Conservation (phyloP, 2,888 invertebrate genomes). For the Erebia palarica region DNA sequence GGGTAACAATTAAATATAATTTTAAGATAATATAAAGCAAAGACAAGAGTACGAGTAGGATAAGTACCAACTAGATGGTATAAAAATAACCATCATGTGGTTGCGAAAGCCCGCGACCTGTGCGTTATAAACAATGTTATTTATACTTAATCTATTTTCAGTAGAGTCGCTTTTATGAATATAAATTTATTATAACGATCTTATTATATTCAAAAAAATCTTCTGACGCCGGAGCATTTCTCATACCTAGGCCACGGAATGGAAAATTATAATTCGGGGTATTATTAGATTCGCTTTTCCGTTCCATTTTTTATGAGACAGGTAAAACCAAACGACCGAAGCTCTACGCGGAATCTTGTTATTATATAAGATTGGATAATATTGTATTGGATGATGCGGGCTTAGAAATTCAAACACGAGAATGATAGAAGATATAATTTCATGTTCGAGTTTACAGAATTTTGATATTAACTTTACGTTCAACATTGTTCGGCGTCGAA, state of each 20-base stretch:
- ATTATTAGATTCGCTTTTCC: not conserved
- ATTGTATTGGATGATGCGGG: not conserved
- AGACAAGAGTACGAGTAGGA: not conserved
- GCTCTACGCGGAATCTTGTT: not conserved
- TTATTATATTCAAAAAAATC: conserved; percentile 7
- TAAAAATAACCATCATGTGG: conserved; percentile 13
- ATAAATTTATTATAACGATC: conserved; percentile 8
- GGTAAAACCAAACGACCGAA: not conserved
- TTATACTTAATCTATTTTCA: conserved; percentile 1
- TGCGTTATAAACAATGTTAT: conserved; percentile 15
- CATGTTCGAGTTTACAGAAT: not conserved
- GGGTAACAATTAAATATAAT: not conserved
- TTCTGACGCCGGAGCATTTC: not conserved
- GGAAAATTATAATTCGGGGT: not conserved
- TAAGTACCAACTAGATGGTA: not conserved
- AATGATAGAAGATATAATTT: not conserved
- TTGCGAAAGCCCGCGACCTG: not conserved
- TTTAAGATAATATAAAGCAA: not conserved
- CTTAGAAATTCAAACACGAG: not conserved
- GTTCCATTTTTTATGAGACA: not conserved
- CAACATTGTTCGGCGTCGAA: not conserved
- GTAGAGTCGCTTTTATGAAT: not conserved
- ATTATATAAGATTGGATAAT: conserved; percentile 1
- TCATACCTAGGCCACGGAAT: not conserved
- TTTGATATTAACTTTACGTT: not conserved